Evolutionary conservation across 92 coral and sea anemone species (phyloP), one percentile per base, ranked within the genome.

Genomic region (Phenganax stokvisi): DNA sequence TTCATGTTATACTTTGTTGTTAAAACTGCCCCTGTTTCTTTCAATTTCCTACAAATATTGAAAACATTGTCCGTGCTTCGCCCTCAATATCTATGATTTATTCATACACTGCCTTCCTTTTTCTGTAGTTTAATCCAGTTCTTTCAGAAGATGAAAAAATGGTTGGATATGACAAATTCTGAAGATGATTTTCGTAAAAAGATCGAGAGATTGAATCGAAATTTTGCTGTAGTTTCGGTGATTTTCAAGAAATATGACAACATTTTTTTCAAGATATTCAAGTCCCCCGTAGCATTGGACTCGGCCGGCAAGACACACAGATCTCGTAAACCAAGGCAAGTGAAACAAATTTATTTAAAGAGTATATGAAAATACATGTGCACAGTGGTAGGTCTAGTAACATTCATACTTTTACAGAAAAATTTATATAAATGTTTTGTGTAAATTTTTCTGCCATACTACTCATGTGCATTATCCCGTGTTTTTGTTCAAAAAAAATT

Each of bases 131-230:
- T 93, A 44, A 93, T 93, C 71, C 97, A 93, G 84, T 93, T 93
- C 87, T 93, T 93, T 79, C 92, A 87, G 60, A 93, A 93, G 88
- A 93, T 93, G 97, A 93, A 93, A 88, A 93, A 93, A 53, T 93
- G 98, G 98, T 82, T 93, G 67, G 98, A 93, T 55, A 93, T 93
- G 98, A 89, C 97, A 75, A 93, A 90, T 85, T 93, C 97, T 0
- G 80, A 89, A 51, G 89, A 85, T 56, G 96, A 93, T 51, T 93
- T 93, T 82, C 86, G 98, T 12, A 90, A 89, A 88, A 93, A 93
- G 85, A 92, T 93, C 81, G 98, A 93, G 59, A 87, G 90, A 31
- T 85, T 93, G 80, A 97, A 91, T 80, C 86, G 98, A 52, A 93
- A 93, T 85, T 93, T 93, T 75, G 93, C 92, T 74, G 98, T 93